Percentiles rank a stretch among this genome's conserved stretches.
Evolutionary conservation across 2,797 vertebrate species (phyloP).

Genomic region (Myotis findleyi): DNA sequence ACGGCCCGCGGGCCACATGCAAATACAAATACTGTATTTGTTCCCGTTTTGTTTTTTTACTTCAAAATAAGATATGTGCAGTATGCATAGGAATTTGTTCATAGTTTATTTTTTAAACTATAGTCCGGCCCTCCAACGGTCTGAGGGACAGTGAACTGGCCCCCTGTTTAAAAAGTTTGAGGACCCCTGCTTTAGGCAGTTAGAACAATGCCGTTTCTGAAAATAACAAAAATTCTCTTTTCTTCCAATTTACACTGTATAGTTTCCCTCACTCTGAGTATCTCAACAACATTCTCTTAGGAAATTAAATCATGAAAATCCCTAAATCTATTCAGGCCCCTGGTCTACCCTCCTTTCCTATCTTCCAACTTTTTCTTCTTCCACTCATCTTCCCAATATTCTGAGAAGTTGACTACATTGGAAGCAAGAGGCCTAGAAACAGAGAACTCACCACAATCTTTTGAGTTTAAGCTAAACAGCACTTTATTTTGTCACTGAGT

Average conservation of each 20-base stretch:
- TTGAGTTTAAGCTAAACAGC: background rate
- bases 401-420: background rate
- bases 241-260: background rate
- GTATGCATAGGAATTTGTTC: too few relatives aligned
- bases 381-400: background rate
- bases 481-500: slow-evolving; percentile 31
- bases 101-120: too few relatives aligned
- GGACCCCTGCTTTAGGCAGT: background rate
- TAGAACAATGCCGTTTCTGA: background rate
- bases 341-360: background rate
- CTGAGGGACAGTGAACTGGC: too few relatives aligned
- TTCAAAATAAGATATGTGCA: too few relatives aligned
- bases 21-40: too few relatives aligned
- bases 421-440: background rate
- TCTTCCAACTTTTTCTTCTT: background rate
- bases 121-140: too few relatives aligned
- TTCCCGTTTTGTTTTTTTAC: too few relatives aligned
- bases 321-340: background rate
- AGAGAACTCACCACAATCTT: background rate
- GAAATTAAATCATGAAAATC: background rate
- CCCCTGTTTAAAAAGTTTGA: too few relatives aligned
- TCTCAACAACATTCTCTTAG: background rate
- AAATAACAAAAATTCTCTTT: slow-evolving; percentile 5
- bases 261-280: background rate
- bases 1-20: too few relatives aligned